These are phyloP conservation scores for Ceramica pisi DNA, from an alignment of 2,888 invertebrate genomes.

Conservation along the genomic window DNA sequence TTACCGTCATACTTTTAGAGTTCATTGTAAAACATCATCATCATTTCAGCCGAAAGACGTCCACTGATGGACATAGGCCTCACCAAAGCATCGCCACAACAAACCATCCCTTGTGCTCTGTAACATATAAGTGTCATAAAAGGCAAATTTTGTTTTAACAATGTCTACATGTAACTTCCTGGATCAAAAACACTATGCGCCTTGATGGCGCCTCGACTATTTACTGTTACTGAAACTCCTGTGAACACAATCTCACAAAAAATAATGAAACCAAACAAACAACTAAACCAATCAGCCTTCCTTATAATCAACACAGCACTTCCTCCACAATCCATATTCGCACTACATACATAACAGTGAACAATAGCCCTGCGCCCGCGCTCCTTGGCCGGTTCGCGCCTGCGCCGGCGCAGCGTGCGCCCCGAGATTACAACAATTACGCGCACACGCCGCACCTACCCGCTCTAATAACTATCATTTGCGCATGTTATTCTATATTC, in stretches of 20 bases:
- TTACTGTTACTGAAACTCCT: not conserved
- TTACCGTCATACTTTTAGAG: too few relatives aligned
- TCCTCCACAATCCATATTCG: constrained; percentile 35
- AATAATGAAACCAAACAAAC: constrained; percentile 18
- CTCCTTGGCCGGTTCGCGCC: constrained; percentile 56
- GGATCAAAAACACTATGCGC: not conserved
- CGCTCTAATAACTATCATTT: constrained; percentile 89
- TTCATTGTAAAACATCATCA: too few relatives aligned
- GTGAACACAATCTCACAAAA: not conserved
- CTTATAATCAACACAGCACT: constrained; percentile 48
- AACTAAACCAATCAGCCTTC: constrained; percentile 14
- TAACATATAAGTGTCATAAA: too few relatives aligned
- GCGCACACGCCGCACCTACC: constrained; percentile 83
- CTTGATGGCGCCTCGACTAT: too few relatives aligned
- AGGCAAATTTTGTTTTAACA: not conserved
- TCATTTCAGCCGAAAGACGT: too few relatives aligned
- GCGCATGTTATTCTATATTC: constrained; percentile 88
- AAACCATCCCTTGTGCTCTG: too few relatives aligned
- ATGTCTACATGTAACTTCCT: not conserved
- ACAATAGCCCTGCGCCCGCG: constrained; percentile 65
- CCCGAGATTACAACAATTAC: constrained; percentile 89
- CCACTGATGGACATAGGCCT: too few relatives aligned
- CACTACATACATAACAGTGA: constrained; percentile 42
- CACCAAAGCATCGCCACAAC: too few relatives aligned
- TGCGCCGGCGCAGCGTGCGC: constrained; percentile 73